Base-by-base conservation (phyloP, 2,888 invertebrate genomes). In the Plusia festucae region DNA sequence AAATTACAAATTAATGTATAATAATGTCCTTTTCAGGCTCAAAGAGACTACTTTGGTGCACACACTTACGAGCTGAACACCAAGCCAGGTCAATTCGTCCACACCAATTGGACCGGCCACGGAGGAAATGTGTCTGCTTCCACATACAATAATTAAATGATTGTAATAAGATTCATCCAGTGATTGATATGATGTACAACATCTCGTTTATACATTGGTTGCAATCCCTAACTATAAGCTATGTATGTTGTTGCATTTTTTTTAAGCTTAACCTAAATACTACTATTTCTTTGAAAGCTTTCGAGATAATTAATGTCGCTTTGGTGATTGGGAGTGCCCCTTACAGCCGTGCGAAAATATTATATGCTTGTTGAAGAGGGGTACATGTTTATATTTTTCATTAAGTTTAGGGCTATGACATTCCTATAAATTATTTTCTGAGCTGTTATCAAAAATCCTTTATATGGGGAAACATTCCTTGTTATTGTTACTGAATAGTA, bases 101-200 rank as follows among this genome's bases (percentile, higher is more conserved):
- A 99, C 93, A 99, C 99, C 72, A 99, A 99, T 95, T 99, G 99
- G 99, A 99, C 99, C 11, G 99, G 99, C 15, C 98, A 98, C 82
- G 99, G 99, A 32, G 99, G 99, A 69, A 98, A 98, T 85, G 98
- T 99, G 5, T 98, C 99, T 1, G 98, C 99, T n/a, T 97, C 98
- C 69, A 98, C 99, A 13, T 99, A 99, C 79, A 94, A 87, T 76
- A 92, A 91, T 54, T 93, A 88, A 85, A 53, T 3, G 32, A 56
- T 55, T 13, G 56, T n/a, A 15, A 15, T 49, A 7, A 15, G 9
- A 8, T 13, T 46, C 67, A 59, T n/a, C 18, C 49, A 55, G 40
- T 64, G 15, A 34, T 34, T 34, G 34, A 13, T 15, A 34, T 9
- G 30, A 30, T 30, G 34, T 55, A 7, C 56, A 46, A 57, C 16